A percentile compares a stretch with the other conserved stretches of the same genome.
These are phyloP conservation scores for Mugil cephalus DNA, from an alignment of 2,113 vertebrate genomes.

Conservation along the genomic window DNA sequence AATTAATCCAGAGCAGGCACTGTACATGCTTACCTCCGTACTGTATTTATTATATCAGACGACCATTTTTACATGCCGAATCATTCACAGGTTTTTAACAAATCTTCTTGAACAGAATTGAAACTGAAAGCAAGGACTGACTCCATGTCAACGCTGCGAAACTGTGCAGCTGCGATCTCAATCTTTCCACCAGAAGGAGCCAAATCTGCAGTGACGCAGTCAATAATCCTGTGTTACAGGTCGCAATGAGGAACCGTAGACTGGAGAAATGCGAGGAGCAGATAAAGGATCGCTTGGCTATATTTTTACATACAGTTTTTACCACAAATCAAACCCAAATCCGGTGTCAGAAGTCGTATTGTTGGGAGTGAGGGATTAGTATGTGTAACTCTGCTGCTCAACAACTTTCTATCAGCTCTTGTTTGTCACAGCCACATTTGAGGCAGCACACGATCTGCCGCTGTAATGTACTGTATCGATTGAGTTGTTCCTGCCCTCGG, in stretches of 20 bases:
- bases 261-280: not conserved
- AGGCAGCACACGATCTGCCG: constrained; percentile 18
- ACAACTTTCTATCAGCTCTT: constrained; percentile 18
- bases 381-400: constrained; percentile 15
- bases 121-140: constrained; percentile 21
- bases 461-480: constrained; percentile 30
- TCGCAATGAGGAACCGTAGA: constrained; percentile 3
- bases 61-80: constrained; percentile 28
- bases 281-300: constrained; percentile 9
- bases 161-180: constrained; percentile 24
- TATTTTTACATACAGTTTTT: constrained; percentile 20
- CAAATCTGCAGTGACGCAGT: constrained; percentile 48
- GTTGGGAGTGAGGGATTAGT: constrained; percentile 17
- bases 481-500: constrained; percentile 25
- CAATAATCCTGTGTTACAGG: constrained; percentile 14
- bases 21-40: constrained; percentile 35
- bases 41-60: constrained; percentile 24
- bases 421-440: constrained; percentile 19
- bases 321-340: constrained; percentile 26
- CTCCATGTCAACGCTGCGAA: not conserved
- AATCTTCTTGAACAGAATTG: constrained; percentile 10
- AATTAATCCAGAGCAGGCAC: constrained; percentile 15
- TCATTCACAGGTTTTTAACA: constrained; percentile 22
- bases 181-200: constrained; percentile 69
- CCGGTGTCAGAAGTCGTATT: constrained; percentile 29